These are phyloP conservation scores for Drosophila nasuta DNA, from an alignment of 1,140 invertebrate species.

Conservation along the genomic window DNA sequence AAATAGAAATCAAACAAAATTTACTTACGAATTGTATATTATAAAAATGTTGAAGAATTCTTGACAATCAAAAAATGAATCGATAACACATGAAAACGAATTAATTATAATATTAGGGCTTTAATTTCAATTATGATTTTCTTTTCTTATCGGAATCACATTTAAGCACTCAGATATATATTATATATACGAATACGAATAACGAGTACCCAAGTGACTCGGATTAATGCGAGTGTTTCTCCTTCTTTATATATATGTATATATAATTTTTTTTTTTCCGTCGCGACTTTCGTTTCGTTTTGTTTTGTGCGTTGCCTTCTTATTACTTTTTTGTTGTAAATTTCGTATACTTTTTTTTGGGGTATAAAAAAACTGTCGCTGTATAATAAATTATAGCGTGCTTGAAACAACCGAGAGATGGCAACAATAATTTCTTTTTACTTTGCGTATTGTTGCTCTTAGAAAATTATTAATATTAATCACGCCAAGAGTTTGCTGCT, in stretches of 20 bases:
- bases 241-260: not conserved
- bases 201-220: slow-evolving; percentile 23
- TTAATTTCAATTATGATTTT: not conserved
- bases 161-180: slow-evolving; percentile 5
- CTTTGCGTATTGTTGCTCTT: slow-evolving; percentile 35
- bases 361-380: slow-evolving; percentile 64
- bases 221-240: slow-evolving; percentile 33
- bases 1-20: not conserved
- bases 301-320: slow-evolving; percentile 52
- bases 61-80: slow-evolving; percentile 1
- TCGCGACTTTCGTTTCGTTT: slow-evolving; percentile 68
- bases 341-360: slow-evolving; percentile 33
- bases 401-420: slow-evolving; percentile 25
- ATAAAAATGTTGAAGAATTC: not conserved
- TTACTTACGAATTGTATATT: slow-evolving; percentile 1
- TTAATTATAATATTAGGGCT: slow-evolving; percentile 2
- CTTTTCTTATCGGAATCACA: slow-evolving; percentile 9
- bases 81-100: not conserved
- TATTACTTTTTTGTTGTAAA: slow-evolving; percentile 26
- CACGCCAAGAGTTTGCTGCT: slow-evolving; percentile 8
- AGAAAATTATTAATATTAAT: slow-evolving; percentile 54
- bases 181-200: not conserved
- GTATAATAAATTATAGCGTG: slow-evolving; percentile 69
- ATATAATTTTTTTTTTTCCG: slow-evolving; percentile 10
- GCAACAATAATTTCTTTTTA: slow-evolving; percentile 36